Conservation (phyloP, 1,140 invertebrate genomes). For the Plodia interpunctella region DNA sequence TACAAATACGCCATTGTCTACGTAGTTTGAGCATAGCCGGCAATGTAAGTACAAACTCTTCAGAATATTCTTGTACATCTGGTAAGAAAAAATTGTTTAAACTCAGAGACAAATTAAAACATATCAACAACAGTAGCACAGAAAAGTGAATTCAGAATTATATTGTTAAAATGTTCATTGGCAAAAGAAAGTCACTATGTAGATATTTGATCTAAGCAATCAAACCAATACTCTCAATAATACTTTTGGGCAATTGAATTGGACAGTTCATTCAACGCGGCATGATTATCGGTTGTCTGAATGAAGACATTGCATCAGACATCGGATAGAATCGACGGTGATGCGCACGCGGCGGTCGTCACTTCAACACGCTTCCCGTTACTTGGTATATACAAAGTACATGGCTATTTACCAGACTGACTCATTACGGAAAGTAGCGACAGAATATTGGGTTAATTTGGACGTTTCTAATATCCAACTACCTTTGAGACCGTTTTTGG, state of each 20-base stretch:
- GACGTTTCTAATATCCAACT: too few species aligned
- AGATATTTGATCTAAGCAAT: neutral
- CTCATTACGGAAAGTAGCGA: slow-evolving; percentile 21
- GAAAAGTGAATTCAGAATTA: too few species aligned
- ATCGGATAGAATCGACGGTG: slow-evolving; percentile 15
- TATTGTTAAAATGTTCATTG: too few species aligned
- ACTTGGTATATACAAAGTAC: slow-evolving; percentile 43
- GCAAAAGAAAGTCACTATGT: neutral
- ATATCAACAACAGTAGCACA: too few species aligned
- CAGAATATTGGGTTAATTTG: slow-evolving; percentile 13
- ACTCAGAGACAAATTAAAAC: too few species aligned
- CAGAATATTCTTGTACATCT: too few species aligned
- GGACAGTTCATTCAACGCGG: slow-evolving; percentile 4
- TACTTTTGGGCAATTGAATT: neutral
- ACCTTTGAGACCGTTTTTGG: too few species aligned
- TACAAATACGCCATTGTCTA: too few species aligned
- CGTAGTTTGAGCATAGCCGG: too few species aligned
- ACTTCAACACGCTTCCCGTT: slow-evolving; percentile 46
- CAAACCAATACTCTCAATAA: neutral
- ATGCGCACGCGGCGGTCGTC: slow-evolving; percentile 19
- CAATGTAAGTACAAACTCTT: too few species aligned
- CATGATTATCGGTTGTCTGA: slow-evolving; percentile 30
- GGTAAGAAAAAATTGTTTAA: too few species aligned
- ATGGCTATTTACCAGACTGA: slow-evolving; percentile 36
- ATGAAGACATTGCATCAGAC: slow-evolving; percentile 35